Evolutionary conservation across 1,140 invertebrate species (phyloP).

Genomic region (Heliconius congener): DNA sequence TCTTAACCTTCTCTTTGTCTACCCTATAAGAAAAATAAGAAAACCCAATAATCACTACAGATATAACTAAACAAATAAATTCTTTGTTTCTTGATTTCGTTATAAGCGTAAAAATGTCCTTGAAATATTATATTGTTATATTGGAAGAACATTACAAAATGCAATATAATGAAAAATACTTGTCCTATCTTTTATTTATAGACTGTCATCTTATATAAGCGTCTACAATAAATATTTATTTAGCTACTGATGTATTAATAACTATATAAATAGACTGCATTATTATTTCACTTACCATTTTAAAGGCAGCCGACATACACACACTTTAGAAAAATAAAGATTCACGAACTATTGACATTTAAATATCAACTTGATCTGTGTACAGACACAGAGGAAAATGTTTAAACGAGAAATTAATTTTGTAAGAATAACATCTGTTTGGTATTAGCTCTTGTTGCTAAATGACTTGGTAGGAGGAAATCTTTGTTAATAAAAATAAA

Average conservation of each 20-base stretch:
- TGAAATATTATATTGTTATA: background rate
- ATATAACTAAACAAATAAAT: background rate
- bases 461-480: constrained; percentile 22
- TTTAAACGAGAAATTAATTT: background rate
- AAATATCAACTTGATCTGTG: constrained; percentile 4
- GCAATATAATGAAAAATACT: background rate
- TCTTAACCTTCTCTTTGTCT: no score
- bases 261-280: background rate
- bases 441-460: background rate
- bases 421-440: constrained; percentile 15
- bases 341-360: constrained; percentile 28
- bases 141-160: background rate
- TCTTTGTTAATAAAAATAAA: background rate
- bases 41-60: background rate
- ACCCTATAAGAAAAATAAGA: background rate
- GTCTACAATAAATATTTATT: background rate
- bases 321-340: constrained; percentile 23
- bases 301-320: constrained; percentile 4
- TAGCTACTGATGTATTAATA: background rate
- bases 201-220: background rate
- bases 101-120: background rate
- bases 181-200: background rate
- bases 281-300: constrained; percentile 27
- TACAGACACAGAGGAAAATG: constrained; percentile 32
- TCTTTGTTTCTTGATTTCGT: background rate